Conservation (phyloP, 1,140 invertebrate genomes). For the Lucilia cuprina region DNA sequence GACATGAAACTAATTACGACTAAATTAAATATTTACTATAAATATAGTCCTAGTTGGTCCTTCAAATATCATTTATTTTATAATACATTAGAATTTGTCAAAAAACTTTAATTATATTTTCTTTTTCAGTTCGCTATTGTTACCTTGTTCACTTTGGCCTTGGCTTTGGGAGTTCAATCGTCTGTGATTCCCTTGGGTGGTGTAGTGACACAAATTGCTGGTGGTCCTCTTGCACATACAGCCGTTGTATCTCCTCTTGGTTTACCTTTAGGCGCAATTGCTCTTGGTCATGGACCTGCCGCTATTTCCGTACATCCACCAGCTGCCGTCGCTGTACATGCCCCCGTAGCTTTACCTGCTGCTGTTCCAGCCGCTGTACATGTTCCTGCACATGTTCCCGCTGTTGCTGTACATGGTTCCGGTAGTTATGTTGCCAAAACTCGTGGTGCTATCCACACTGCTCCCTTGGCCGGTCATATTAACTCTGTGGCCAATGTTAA, state of each 20-base stretch:
- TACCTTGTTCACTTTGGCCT: slow-evolving; percentile 50
- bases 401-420: slow-evolving; percentile 38
- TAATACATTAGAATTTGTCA: not conserved
- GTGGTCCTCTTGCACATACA: slow-evolving; percentile 24
- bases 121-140: slow-evolving; percentile 63
- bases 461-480: slow-evolving; percentile 63
- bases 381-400: slow-evolving; percentile 38
- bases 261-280: not conserved
- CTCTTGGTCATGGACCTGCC: not conserved
- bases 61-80: too few relatives aligned
- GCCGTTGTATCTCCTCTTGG: slow-evolving; percentile 30
- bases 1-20: too few relatives aligned
- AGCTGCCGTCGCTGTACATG: slow-evolving; percentile 40
- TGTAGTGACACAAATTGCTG: not conserved
- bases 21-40: not conserved
- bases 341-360: slow-evolving; percentile 36
- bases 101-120: slow-evolving; percentile 46
- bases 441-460: slow-evolving; percentile 64
- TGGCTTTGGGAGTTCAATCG: slow-evolving; percentile 4
- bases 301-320: slow-evolving; percentile 35
- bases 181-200: not conserved
- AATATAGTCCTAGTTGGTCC: not conserved
- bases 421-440: slow-evolving; percentile 65
- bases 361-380: not conserved
- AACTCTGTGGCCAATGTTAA: slow-evolving; percentile 61